Evolutionary conservation across 2,888 invertebrate genomes (phyloP), one percentile per base, ranked within the genome.

Genomic region (Bibio marci): DNA sequence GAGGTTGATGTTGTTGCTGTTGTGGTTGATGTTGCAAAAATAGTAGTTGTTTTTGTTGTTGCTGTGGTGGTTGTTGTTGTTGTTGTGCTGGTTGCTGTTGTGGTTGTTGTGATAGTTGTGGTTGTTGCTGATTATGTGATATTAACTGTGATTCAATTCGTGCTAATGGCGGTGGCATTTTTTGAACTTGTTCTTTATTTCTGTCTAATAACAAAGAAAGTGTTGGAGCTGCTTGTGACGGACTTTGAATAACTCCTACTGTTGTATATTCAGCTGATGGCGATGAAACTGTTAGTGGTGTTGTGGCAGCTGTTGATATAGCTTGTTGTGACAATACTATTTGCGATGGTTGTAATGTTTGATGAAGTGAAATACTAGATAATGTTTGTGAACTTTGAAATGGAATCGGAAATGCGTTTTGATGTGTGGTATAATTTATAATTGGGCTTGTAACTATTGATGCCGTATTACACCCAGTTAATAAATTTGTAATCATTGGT

Each of bases 221-320:
- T 0, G 82, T 82, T 0, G 82, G 80, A 0, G 81, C 79, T 1
- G 75, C 74, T 39, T 71, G 71, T 0, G 76, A 75, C 0, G 77
- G 74, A 2, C 73, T 69, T 30, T 71, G 61, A 0, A 66, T 56
- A 8, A 64, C 64, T 13, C 12, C 28, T 5, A 18, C n/a, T 4
- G 22, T 25, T n/a, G 11, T 13, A 22, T 32, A 17, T 10, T 32
- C 32, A 4, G 32, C 12, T 6, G 22, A 22, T 15, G 22, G 22
- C 12, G 22, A 8, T n/a, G 41, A 33, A 2, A 28, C 34, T 14
- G 39, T 39, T 38, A 37, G 35, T 39, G 43, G 38, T 12, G 13
- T 18, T 25, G 30, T 35, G 15, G 26, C 5, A 26, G 32, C 22
- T 31, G 30, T 37, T 13, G 37, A 30, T 2, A 2, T 7, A 1